Percentiles rank a stretch among this genome's conserved stretches.
Evolutionary conservation across 1,140 invertebrate species (phyloP).

Genomic region (Heliconius melpomene): DNA sequence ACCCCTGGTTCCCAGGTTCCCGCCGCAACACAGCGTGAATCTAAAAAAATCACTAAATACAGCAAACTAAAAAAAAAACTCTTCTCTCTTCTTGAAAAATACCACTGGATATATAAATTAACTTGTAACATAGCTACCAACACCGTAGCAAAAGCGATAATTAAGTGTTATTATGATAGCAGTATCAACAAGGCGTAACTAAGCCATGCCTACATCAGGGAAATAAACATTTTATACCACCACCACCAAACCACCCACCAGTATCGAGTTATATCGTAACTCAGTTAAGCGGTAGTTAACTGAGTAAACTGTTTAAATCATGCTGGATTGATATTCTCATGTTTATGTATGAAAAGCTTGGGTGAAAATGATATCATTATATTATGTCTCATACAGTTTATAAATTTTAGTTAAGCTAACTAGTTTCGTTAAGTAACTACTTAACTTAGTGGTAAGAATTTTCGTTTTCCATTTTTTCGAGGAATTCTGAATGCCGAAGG

Average conservation of each 20-base stretch:
- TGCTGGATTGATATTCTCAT: not conserved
- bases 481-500: no score
- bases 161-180: slow-evolving; percentile 5
- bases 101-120: not conserved
- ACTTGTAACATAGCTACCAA: not conserved
- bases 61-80: no score
- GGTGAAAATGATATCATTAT: not conserved
- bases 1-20: no score
- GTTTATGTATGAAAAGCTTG: not conserved
- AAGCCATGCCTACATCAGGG: not conserved
- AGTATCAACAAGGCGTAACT: not conserved
- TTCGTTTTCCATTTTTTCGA: no score
- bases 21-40: no score
- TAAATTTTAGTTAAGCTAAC: no score
- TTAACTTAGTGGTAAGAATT: no score
- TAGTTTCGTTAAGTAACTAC: no score
- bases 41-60: no score
- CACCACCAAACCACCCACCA: not conserved
- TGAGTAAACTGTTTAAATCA: not conserved
- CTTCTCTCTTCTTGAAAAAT: no score
- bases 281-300: not conserved
- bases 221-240: not conserved
- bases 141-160: not conserved
- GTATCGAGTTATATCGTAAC: not conserved
- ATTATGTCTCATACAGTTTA: not conserved